Evolutionary conservation across 2,797 vertebrate genomes (phyloP).

Genomic region (Rhinella marina): DNA sequence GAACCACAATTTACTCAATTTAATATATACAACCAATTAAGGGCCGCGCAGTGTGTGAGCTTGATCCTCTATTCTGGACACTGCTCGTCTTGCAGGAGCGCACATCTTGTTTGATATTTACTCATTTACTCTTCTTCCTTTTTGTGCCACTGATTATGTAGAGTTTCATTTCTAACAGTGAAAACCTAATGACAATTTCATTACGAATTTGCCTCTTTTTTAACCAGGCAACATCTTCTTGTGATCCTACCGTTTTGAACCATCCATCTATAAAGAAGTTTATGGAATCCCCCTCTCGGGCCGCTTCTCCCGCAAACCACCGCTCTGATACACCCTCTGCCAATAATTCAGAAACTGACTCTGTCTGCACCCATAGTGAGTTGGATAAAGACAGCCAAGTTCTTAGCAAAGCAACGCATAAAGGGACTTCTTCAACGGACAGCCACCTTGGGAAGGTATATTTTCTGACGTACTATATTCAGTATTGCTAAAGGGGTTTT

Average conservation of each 20-base stretch:
- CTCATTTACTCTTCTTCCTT: background rate
- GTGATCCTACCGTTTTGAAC: conserved; percentile 88
- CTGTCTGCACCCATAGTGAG: conserved; percentile 89
- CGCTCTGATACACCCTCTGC: conserved; percentile 91
- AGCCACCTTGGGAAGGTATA: conserved; percentile 84
- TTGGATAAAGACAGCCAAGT: conserved; percentile 82
- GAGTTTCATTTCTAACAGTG: background rate
- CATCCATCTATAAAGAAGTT: conserved; percentile 96
- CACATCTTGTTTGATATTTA: background rate
- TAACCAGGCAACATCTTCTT: conserved; percentile 80
- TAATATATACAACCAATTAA: too few relatives aligned
- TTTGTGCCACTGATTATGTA: background rate
- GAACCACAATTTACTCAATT: too few relatives aligned
- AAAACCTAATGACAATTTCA: background rate
- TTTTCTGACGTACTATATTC: background rate
- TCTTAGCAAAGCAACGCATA: conserved; percentile 74
- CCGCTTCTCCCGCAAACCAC: conserved; percentile 95
- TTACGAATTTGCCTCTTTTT: conserved; percentile 37
- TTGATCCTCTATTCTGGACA: too few relatives aligned
- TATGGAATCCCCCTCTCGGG: conserved; percentile 93
- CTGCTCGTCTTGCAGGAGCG: too few relatives aligned
- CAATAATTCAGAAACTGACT: conserved; percentile 92
- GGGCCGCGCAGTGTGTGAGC: too few relatives aligned
- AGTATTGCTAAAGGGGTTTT: background rate
- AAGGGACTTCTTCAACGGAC: conserved; percentile 80